A percentile compares a stretch with the other conserved stretches of the same genome.
Conservation (phyloP, 2,113 vertebrate species). For the Trochalopteron elliotii region DNA sequence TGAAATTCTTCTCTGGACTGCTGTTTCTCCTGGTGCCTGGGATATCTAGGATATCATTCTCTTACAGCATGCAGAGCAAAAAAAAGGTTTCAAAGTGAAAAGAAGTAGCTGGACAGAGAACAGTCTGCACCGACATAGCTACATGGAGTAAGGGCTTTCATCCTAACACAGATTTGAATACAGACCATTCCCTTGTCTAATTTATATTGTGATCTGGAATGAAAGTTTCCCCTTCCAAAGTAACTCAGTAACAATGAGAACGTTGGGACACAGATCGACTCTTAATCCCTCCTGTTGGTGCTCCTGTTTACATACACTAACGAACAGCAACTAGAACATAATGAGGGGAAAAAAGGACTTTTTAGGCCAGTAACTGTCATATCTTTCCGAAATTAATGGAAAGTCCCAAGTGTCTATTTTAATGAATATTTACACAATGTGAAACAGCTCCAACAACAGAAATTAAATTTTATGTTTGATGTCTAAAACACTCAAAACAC, state of each 20-base stretch:
- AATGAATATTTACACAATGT: background rate
- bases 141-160: background rate
- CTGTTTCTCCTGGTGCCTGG: background rate
- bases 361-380: background rate
- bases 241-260: background rate
- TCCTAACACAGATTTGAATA: background rate
- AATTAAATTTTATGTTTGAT: background rate
- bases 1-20: background rate
- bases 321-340: background rate
- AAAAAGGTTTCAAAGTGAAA: background rate
- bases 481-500: background rate
- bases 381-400: background rate
- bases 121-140: background rate
- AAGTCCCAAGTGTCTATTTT: background rate
- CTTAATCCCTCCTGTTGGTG: background rate
- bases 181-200: background rate
- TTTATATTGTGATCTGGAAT: background rate
- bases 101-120: background rate
- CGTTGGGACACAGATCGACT: background rate
- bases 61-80: accelerated
- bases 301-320: background rate
- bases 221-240: background rate
- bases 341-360: background rate
- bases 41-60: background rate
- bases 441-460: background rate